Percentiles rank a stretch among this genome's conserved stretches.
Conservation (phyloP, 2,888 invertebrate genomes). For the Tipula vernalis region DNA sequence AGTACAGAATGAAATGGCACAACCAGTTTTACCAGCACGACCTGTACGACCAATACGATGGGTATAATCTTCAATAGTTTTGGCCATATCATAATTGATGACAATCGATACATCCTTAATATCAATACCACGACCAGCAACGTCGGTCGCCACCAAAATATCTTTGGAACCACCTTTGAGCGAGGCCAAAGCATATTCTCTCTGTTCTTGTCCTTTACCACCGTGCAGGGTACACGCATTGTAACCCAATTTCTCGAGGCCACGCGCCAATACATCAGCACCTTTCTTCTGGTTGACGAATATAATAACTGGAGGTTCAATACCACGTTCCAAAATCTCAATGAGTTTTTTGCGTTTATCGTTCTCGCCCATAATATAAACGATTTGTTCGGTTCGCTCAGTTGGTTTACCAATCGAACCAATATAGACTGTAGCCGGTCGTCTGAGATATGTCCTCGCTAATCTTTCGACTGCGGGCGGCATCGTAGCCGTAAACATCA, state of each 20-base stretch:
- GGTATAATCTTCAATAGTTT: slow-evolving; percentile 93
- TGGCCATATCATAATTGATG: slow-evolving; percentile 99
- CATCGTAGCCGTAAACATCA: slow-evolving; percentile 99
- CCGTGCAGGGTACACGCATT: slow-evolving; percentile 96
- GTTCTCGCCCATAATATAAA: slow-evolving; percentile 87
- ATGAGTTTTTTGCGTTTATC: slow-evolving; percentile 95
- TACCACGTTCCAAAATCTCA: slow-evolving; percentile 77
- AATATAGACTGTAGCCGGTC: slow-evolving; percentile 96
- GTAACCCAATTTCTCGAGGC: slow-evolving; percentile 91
- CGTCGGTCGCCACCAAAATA: slow-evolving; percentile 97
- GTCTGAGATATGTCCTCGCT: slow-evolving; percentile 83
- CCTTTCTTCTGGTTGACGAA: slow-evolving; percentile 99
- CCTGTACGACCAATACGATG: slow-evolving; percentile 98
- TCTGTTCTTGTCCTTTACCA: slow-evolving; percentile 98
- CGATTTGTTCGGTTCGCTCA: slow-evolving; percentile 95
- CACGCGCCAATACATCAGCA: slow-evolving; percentile 93
- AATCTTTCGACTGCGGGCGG: slow-evolving; percentile 94
- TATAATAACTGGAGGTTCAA: slow-evolving; percentile 96
- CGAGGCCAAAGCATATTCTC: slow-evolving; percentile 94
- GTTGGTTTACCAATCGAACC: slow-evolving; percentile 95
- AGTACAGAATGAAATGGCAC: slow-evolving; percentile 92
- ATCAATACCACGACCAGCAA: slow-evolving; percentile 99
- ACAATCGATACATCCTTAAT: slow-evolving; percentile 99
- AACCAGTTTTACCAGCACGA: slow-evolving; percentile 95
- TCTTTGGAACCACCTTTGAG: slow-evolving; percentile 94